phyloP scores from a whole-genome alignment of 2,888 invertebrate genomes.

The Leptopilina myrica region DNA sequence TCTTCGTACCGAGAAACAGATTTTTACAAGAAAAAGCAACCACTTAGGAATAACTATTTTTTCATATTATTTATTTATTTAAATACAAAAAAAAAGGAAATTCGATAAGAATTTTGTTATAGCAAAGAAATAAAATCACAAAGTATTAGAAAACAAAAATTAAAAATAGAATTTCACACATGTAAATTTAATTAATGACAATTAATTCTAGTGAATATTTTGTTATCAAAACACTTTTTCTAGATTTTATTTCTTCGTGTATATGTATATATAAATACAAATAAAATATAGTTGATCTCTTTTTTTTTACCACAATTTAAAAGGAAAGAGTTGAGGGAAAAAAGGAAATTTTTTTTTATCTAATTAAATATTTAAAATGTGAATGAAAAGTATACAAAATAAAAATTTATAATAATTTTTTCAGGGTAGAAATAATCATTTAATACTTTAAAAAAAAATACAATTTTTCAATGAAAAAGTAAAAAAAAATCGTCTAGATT shows the following conservation, averaged over 20 bases:
- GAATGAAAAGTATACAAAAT: background rate
- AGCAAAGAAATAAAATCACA: background rate
- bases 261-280: no score
- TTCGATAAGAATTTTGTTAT: background rate
- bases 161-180: background rate
- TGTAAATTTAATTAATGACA: background rate
- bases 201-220: background rate
- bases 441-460: background rate
- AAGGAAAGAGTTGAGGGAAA: background rate
- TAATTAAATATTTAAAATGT: background rate
- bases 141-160: background rate
- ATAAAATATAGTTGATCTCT: slow-evolving; percentile 13
- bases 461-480: background rate
- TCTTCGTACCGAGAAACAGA: background rate
- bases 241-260: background rate
- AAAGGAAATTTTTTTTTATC: no score
- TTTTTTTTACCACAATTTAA: background rate
- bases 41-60: slow-evolving; percentile 16
- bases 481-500: background rate
- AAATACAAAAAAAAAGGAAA: background rate
- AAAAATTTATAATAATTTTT: background rate
- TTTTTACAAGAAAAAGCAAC: background rate
- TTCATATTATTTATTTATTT: slow-evolving; percentile 38
- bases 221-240: no score
- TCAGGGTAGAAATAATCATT: no score